Base-by-base conservation (phyloP, 2,797 vertebrate species). In the Typhlichthys subterraneus region DNA sequence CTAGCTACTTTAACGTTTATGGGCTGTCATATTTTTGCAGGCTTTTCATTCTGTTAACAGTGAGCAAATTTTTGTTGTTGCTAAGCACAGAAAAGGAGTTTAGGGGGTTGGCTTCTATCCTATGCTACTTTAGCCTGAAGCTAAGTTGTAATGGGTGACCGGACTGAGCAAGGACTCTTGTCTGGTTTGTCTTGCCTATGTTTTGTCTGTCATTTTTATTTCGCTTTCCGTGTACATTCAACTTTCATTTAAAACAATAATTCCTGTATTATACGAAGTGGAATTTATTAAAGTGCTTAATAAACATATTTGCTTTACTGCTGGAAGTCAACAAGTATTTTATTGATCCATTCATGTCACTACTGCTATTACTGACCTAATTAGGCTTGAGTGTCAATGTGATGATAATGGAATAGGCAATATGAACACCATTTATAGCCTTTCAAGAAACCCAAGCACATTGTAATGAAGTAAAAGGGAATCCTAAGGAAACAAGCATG, bases 241-340 rank as follows among this genome's bases (percentile, higher is more conserved):
- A 93, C 94, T 94, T 93, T 95, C 92, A 92, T 96, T 95, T 95
- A 90, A 95, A 94, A 90, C 94, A 94, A 95, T 87, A 95, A 96
- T 96, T 94, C 95, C 94, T 98, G 97, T 97, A 96, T 94, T 93
- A 97, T 97, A 97, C 94, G 92, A 94, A 94, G 92, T 92, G 2
- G 92, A 94, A 94, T 94, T 94, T 97, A 98, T 97, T 94, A 96
- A 98, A 97, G 93, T 97, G 95, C 96, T 97, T 95, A 99, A 99
- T 99, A 99, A 99, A 99, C 97, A 96, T 97, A 98, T 98, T 98
- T 98, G 97, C 97, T 97, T 98, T 98, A 95, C 95, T 95, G 94
- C 95, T 87, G 87, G 89, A 87, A 91, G 48, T 42, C 12, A 65
- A 12, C 0, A 57, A 9, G 38, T 79, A 1, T 56, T 48, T 52